Percentiles rank a stretch among this genome's conserved stretches.
Conservation (phyloP, 1,140 invertebrate genomes). For the Campoletis sonorensis region DNA sequence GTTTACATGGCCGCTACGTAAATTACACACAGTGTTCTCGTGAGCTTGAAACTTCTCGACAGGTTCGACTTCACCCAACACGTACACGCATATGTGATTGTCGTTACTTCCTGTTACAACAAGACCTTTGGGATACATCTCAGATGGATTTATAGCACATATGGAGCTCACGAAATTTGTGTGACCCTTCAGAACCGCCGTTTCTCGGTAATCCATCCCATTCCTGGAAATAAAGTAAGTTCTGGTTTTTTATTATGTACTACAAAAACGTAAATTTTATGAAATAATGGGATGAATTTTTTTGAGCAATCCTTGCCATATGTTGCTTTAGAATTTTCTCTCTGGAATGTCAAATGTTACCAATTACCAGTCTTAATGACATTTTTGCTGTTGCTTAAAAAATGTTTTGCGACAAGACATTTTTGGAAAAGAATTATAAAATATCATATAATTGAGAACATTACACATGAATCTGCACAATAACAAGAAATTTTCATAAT, state of each 20-base stretch:
- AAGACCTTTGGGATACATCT: slow-evolving; percentile 84
- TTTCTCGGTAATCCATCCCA: slow-evolving; percentile 79
- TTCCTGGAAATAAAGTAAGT: slow-evolving; percentile 70
- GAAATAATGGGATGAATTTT: too few species aligned
- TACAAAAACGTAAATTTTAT: too few species aligned
- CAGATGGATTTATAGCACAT: slow-evolving; percentile 83
- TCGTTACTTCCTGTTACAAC: slow-evolving; percentile 95
- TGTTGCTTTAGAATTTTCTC: too few species aligned
- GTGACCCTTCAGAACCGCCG: slow-evolving; percentile 86
- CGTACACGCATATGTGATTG: slow-evolving; percentile 87
- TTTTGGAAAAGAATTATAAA: too few species aligned
- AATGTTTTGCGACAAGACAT: too few species aligned
- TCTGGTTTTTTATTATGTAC: neutral
- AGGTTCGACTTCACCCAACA: slow-evolving; percentile 79
- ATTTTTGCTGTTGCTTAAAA: too few species aligned
- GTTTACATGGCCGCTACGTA: slow-evolving; percentile 78
- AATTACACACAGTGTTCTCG: slow-evolving; percentile 85
- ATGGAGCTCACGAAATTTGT: slow-evolving; percentile 91
- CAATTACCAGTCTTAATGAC: too few species aligned
- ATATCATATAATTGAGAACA: too few species aligned
- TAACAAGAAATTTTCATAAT: too few species aligned
- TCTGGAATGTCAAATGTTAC: too few species aligned
- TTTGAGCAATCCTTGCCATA: too few species aligned
- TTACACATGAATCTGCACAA: too few species aligned
- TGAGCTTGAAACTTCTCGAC: slow-evolving; percentile 86